Base-by-base conservation (phyloP, 2,888 invertebrate species). In the Papilio gigon region DNA sequence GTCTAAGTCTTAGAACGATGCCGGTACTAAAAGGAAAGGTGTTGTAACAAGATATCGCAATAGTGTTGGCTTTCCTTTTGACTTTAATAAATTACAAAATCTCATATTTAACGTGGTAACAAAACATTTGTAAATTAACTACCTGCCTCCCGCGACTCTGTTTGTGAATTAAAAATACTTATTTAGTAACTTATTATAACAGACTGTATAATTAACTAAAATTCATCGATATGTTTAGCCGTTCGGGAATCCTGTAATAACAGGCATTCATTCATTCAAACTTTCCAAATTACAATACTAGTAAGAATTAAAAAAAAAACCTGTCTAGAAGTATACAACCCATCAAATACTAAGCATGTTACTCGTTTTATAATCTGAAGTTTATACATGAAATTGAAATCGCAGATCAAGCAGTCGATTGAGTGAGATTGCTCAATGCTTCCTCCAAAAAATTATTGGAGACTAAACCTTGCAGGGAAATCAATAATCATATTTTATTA, bases 1-100 rank as follows among this genome's bases (percentile, higher is more conserved):
- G 37, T 50, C 37, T 47, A 60, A 50, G 12, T 33, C 37, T 37
- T 50, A 67, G 60, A 67, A 67, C 66, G 50, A 53, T n/a, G 37
- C 30, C 20, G n/a, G 37, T 30, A 20, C 65, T 40, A 67, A 66
- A 53, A 67, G 42, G 20, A 35, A 67, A 61, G 17, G n/a, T 33
- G 40, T 37, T 37, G 63, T 64, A 64, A 53, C 27, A 56, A 30
- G 53, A 56, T 56, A 65, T 64, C 20, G 33, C 47, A 40, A 40
- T 40, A 60, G 25, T 2, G 12, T 35, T 27, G 40, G 0, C 14
- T 60, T 40, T 27, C n/a, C 25, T 17, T 8, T 30, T 56, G 30
- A 56, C 30, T 17, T 4, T 30, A 30, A 30, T 2, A 56, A 56
- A 56, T 56, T 30, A 17, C 30, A 27, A 30, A 30, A 56, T 30